phyloP scores from a whole-genome alignment of 2,113 vertebrate species.

The Pelusios castaneus region DNA sequence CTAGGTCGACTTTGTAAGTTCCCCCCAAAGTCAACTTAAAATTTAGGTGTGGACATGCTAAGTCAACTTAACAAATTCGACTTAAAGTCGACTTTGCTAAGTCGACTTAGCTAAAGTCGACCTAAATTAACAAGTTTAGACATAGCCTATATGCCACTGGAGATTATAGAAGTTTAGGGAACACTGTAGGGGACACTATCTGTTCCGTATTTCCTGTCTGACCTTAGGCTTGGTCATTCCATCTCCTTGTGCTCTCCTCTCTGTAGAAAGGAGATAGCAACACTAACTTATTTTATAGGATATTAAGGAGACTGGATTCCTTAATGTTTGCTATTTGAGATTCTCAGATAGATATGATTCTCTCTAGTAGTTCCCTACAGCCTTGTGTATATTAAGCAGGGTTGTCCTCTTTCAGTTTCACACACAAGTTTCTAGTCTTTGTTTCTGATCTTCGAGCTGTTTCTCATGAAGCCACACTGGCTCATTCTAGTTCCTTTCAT shows the following conservation, averaged over 20 bases:
- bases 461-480: not conserved
- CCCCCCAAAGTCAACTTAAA: no score
- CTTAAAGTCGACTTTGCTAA: no score
- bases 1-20: no score
- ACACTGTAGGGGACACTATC: not conserved
- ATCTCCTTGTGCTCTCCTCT: not conserved
- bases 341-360: not conserved
- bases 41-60: no score
- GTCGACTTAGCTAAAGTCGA: no score
- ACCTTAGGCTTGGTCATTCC: not conserved
- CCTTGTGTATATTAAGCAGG: not conserved
- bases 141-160: not conserved
- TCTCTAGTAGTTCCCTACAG: not conserved
- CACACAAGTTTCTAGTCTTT: no score
- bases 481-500: not conserved
- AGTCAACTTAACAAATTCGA: no score
- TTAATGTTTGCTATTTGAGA: not conserved
- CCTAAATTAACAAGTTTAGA: no score
- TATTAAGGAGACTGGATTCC: not conserved
- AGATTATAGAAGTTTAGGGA: accelerated
- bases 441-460: not conserved
- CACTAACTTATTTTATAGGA: not conserved
- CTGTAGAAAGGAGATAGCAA: not conserved
- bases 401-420: not conserved
- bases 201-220: not conserved